Base-by-base conservation (phyloP, 2,888 invertebrate genomes). In the Tetheella fluctuosa region DNA sequence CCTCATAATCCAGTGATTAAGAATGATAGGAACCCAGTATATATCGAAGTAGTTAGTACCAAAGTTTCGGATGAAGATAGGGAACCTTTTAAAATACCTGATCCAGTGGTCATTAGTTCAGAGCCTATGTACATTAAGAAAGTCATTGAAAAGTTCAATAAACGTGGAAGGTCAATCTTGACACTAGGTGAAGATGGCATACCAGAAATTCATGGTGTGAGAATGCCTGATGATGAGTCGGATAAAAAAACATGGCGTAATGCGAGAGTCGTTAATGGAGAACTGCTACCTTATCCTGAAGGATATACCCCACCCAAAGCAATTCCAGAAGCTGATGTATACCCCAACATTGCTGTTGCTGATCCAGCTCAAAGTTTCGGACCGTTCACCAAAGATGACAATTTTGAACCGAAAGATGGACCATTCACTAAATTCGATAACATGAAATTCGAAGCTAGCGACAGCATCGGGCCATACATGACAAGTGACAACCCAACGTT, bases 161-260 rank as follows among this genome's bases (percentile, higher is more conserved):
- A 96, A 70, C 94, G 95, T 58, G 95, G 94, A 15, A 91, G 96
- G 57, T 95, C 95, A 1, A 93, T 95, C 7, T 87, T 96, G 65
- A 94, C 95, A 10, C 79, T 96, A 1, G 96, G 95, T 57, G 89
- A 93, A 7, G 96, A 96, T 72, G 96, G 96, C 0, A 96, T 96
- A 28, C 97, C 97, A 0, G 95, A 97, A 57, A 96, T 98, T 54
- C 96, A 97, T 59, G 97, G 97, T 0, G 94, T 96, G 0, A 94
- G 97, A 62, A 95, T 97, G 52, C 97, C 97, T 0, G 98, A 98
- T 77, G 96, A 97, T 70, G 96, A 96, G 60, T 95, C 95, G 57
- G 97, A 97, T 76, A 96, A 95, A 68, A 96, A 96, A 81, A 96
- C 96, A 0, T 98, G 97, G 97, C 94, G 98, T 59, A 98, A 98